phyloP scores from a whole-genome alignment of 1,140 invertebrate genomes.

The Drosophila bocki region DNA sequence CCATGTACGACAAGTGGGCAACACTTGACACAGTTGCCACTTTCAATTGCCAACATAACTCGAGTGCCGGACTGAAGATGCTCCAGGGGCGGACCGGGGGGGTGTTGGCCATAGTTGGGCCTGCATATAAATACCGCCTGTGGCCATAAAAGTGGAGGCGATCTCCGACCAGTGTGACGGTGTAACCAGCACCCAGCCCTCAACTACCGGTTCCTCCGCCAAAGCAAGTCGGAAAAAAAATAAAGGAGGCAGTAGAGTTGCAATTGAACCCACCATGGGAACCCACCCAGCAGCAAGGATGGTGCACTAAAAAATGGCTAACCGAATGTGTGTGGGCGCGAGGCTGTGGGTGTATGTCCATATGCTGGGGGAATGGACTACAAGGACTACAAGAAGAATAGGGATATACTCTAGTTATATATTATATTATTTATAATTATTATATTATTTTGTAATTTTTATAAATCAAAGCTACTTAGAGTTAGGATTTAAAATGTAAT shows the following conservation, averaged over 20 bases:
- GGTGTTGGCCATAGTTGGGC: slow-evolving; percentile 59
- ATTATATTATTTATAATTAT: neutral
- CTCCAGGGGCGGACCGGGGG: slow-evolving; percentile 1
- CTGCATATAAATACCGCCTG: slow-evolving; percentile 85
- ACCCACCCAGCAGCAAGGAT: slow-evolving; percentile 9
- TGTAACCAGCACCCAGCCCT: slow-evolving; percentile 49
- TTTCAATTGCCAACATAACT: slow-evolving; percentile 85
- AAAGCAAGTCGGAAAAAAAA: neutral
- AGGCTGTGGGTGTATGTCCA: slow-evolving; percentile 58
- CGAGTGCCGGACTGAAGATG: slow-evolving; percentile 68
- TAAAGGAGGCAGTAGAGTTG: slow-evolving; percentile 18
- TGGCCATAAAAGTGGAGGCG: slow-evolving; percentile 85
- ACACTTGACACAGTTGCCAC: slow-evolving; percentile 85
- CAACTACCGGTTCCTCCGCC: neutral
- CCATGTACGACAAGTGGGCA: slow-evolving; percentile 84
- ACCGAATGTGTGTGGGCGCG: slow-evolving; percentile 81
- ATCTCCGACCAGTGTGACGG: slow-evolving; percentile 70
- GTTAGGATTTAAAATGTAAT: too few species aligned
- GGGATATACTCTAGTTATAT: neutral
- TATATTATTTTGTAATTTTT: neutral
- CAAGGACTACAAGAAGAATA: neutral
- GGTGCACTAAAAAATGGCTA: slow-evolving; percentile 81
- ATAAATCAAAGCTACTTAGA: too few species aligned
- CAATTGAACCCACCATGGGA: slow-evolving; percentile 37
- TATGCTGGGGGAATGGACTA: slow-evolving; percentile 19